Conservation (phyloP, 2,797 vertebrate species). For the Coendou prehensilis region DNA sequence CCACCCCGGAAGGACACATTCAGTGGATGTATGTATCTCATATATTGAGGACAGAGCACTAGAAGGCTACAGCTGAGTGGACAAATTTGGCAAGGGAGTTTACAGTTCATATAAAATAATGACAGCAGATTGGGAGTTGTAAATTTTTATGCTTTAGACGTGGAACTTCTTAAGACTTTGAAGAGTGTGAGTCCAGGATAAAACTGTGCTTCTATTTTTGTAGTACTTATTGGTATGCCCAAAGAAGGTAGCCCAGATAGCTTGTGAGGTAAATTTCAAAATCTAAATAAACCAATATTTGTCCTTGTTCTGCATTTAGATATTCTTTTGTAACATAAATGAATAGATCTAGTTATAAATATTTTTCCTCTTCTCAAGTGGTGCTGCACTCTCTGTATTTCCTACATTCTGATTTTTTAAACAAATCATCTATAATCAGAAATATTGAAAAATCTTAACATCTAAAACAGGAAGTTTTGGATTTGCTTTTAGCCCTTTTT, state of each 20-base stretch:
- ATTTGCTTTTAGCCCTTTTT: constrained; percentile 42
- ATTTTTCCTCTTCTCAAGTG: constrained; percentile 34
- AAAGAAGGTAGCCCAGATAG: neutral
- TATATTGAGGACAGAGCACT: neutral
- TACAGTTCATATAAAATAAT: constrained; percentile 26
- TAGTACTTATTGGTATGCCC: neutral
- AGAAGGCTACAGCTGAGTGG: neutral
- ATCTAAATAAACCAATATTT: constrained; percentile 35
- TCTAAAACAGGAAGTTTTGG: constrained; percentile 38
- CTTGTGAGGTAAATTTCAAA: neutral
- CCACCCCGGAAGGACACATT: neutral
- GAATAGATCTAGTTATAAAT: neutral
- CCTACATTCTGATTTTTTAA: neutral
- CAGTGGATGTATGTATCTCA: neutral
- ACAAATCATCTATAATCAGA: neutral
- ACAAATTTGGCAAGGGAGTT: neutral
- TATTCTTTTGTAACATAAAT: constrained; percentile 33
- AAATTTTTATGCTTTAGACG: constrained; percentile 42
- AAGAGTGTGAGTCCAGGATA: neutral
- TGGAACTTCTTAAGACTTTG: constrained; percentile 63
- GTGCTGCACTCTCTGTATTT: neutral
- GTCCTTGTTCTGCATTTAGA: neutral
- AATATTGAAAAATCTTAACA: constrained; percentile 32
- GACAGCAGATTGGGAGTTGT: neutral
- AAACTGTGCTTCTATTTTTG: neutral